Base-by-base conservation (phyloP, 2,797 vertebrate genomes). In the Fistularia commersonii region DNA sequence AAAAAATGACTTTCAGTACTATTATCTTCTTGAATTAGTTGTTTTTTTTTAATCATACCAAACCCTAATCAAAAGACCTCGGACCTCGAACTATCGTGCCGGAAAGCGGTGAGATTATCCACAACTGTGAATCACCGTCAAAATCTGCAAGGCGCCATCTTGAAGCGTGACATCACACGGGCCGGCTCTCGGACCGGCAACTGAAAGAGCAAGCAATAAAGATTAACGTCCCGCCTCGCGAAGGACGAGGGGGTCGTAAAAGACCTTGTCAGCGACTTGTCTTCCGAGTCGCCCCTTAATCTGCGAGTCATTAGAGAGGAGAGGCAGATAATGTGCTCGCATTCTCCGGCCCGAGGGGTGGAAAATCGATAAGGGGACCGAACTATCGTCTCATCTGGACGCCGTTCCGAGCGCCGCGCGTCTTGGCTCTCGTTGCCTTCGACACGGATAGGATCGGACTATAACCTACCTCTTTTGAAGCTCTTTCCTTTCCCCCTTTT, bases 401-500 rank as follows among this genome's bases (percentile, higher is more conserved):
- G 78, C 66, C 45, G 53, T 49, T 69, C 64, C 63, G 10, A 69
- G 59, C 68, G 81, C 74, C 76, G 63, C 71, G 77, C 76, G 82
- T 82, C 71, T 64, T 23, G 33, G 51, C 70, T 80, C 77, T 72
- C 41, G 40, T 57, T 34, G 71, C 73, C 75, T 80, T 82, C 82
- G 81, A 81, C 74, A 66, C 75, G 61, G 88, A 90, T 90, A 87
- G 63, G 57, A 91, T 91, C 89, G 65, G 54, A 55, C 72, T 46
- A 56, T 79, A 74, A 84, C 72, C 68, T 66, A 59, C 8, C 35
- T 53, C 77, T 72, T 76, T 87, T 85, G 77, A 88, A 86, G 74
- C 39, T 58, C 40, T 58, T 66, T 76, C 76, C 54, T 50, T 69
- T 67, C 47, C 48, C 35, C 7, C 40, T 59, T 37, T 42, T 44